Evolutionary conservation across 2,113 vertebrate genomes (phyloP).

Genomic region (Lagopus leucura): DNA sequence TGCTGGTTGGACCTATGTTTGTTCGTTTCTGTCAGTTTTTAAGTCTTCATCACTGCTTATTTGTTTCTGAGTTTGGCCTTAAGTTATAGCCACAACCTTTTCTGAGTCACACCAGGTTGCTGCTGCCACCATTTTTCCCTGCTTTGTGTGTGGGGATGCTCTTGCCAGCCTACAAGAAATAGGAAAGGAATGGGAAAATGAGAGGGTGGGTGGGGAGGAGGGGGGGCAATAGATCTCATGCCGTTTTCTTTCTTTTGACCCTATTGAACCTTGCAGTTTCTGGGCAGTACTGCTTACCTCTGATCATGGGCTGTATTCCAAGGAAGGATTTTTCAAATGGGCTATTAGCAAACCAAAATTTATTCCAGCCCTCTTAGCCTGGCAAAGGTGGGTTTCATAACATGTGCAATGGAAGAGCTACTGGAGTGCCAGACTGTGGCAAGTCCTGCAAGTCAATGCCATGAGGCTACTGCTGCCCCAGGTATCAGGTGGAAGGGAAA

Average conservation of each 20-base stretch:
- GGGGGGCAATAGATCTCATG: not conserved
- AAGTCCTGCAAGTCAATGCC: not conserved
- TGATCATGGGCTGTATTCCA: not conserved
- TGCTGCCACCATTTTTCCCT: not conserved
- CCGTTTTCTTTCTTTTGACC: not conserved
- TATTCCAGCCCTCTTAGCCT: not conserved
- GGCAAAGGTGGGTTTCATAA: accelerated
- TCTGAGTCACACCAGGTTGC: not conserved
- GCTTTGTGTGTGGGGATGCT: not conserved
- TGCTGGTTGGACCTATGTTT: not conserved
- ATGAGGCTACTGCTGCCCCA: not conserved
- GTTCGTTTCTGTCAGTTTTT: not conserved
- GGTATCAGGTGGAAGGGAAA: accelerated
- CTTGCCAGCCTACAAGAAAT: not conserved
- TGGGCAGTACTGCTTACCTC: not conserved
- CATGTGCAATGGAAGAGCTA: not conserved
- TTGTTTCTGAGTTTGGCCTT: not conserved
- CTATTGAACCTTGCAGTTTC: not conserved
- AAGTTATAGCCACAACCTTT: not conserved
- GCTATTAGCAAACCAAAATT: not conserved
- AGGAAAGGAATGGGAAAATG: not conserved
- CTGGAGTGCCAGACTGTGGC: not conserved
- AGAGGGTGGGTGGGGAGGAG: not conserved
- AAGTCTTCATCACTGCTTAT: not conserved
- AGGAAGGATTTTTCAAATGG: not conserved